Evolutionary conservation across 92 coral and sea anemone species (phyloP).

Genomic region (Parazoanthus darwini): DNA sequence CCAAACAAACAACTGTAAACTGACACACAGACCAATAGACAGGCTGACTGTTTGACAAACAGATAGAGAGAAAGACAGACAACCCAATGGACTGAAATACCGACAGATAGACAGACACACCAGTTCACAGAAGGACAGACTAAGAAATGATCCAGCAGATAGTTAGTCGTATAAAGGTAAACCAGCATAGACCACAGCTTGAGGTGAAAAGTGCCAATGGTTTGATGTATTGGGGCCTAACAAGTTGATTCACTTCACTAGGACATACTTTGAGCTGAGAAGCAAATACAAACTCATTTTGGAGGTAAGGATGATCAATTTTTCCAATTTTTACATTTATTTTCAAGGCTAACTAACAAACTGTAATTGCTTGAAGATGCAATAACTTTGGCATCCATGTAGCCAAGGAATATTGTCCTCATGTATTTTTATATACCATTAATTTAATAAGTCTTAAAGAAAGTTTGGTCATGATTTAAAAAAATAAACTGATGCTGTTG

Average conservation of each 20-base stretch:
- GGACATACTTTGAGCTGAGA: conserved; percentile 86
- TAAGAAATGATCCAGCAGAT: too few relatives aligned
- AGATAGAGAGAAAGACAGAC: not conserved
- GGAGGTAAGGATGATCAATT: conserved; percentile 62
- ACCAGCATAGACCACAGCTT: not conserved
- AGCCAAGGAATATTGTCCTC: too few relatives aligned
- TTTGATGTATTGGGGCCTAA: not conserved
- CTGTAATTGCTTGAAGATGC: too few relatives aligned
- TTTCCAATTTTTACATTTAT: not conserved
- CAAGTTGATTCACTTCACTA: conserved; percentile 36
- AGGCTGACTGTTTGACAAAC: not conserved
- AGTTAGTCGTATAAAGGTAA: too few relatives aligned
- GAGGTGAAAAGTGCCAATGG: not conserved
- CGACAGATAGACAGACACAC: too few relatives aligned
- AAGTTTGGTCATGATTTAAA: too few relatives aligned
- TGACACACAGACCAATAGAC: not conserved
- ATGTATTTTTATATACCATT: too few relatives aligned
- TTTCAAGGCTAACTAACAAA: not conserved
- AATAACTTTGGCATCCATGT: too few relatives aligned
- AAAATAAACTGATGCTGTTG: too few relatives aligned
- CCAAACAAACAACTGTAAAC: not conserved
- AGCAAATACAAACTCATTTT: conserved; percentile 70
- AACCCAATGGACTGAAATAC: not conserved
- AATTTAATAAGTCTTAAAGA: too few relatives aligned
- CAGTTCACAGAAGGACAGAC: not conserved